Percentiles rank a stretch among this genome's conserved stretches.
Evolutionary conservation across 1,140 invertebrate genomes (phyloP).

Genomic region (Leptoteleia sp.): DNA sequence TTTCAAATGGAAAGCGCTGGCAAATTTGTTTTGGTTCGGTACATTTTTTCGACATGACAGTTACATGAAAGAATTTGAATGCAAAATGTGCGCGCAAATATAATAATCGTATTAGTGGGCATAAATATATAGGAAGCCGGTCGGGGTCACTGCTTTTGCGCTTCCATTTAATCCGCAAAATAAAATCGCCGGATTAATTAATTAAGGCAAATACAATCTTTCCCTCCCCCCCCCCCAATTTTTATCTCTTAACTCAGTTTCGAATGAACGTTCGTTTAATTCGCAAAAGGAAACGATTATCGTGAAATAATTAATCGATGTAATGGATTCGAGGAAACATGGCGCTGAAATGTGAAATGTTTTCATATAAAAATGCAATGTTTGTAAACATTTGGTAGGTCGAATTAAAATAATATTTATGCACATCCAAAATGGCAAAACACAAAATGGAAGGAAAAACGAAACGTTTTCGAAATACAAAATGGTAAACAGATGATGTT

Average conservation of each 20-base stretch:
- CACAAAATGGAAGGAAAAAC: too few relatives aligned
- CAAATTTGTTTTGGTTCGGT: slow-evolving; percentile 36
- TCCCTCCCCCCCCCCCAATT: too few relatives aligned
- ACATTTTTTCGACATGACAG: slow-evolving; percentile 13
- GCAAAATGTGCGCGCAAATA: not conserved
- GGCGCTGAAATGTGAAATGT: too few relatives aligned
- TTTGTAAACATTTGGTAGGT: too few relatives aligned
- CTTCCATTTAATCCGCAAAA: not conserved
- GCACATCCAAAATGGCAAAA: too few relatives aligned
- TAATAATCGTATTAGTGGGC: slow-evolving; percentile 15
- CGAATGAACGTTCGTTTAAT: not conserved
- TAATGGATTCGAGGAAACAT: too few relatives aligned
- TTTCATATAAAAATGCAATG: too few relatives aligned
- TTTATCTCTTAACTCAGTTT: not conserved
- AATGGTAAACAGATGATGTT: too few relatives aligned
- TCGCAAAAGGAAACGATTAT: too few relatives aligned
- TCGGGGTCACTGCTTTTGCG: not conserved
- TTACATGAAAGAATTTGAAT: slow-evolving; percentile 18
- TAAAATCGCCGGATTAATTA: not conserved
- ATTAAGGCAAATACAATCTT: not conserved
- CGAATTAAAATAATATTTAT: too few relatives aligned
- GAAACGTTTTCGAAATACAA: too few relatives aligned
- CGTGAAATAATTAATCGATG: too few relatives aligned
- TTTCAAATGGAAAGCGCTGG: slow-evolving; percentile 19
- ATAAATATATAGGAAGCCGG: slow-evolving; percentile 2